A percentile compares a stretch with the other conserved stretches of the same genome.
phyloP scores from a whole-genome alignment of 2,888 invertebrate genomes.

The Amblyjoppa fuscipennis region DNA sequence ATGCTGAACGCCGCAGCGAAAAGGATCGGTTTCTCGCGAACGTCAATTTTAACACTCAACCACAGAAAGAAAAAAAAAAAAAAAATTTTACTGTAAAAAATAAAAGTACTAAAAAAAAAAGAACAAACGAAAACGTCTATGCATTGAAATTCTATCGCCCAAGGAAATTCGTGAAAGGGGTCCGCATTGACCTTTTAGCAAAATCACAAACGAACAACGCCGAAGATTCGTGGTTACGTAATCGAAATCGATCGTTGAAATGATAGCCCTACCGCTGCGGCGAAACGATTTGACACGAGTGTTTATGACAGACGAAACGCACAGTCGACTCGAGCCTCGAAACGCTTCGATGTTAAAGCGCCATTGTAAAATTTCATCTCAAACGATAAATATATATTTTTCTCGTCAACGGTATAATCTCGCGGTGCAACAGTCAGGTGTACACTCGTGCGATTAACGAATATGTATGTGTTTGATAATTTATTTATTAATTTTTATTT shows the following conservation, averaged over 20 bases:
- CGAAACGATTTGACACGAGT: slow-evolving; percentile 9
- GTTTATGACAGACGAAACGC: slow-evolving; percentile 6
- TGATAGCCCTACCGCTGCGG: background rate
- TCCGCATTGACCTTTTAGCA: slow-evolving; percentile 12
- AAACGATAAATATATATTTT: background rate
- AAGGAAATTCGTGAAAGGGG: background rate
- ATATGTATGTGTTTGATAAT: slow-evolving; percentile 7
- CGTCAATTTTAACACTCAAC: slow-evolving; percentile 26
- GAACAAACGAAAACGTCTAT: background rate
- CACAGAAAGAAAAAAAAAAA: background rate
- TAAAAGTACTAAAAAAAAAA: background rate
- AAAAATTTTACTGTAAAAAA: background rate
- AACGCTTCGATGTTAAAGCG: background rate
- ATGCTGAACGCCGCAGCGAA: slow-evolving; percentile 39
- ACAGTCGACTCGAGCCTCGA: background rate
- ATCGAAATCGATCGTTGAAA: slow-evolving; percentile 23
- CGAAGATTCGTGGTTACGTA: slow-evolving; percentile 39
- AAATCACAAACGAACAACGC: background rate
- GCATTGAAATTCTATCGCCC: background rate
- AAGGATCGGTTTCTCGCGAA: slow-evolving; percentile 41
- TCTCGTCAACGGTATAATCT: background rate
- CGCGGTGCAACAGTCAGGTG: slow-evolving; percentile 15
- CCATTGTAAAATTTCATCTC: background rate
- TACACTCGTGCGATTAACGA: background rate
- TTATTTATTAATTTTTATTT: background rate